Evolutionary conservation across 2,888 invertebrate species (phyloP), one percentile per base, ranked within the genome.

Genomic region (Deroplatys truncata): DNA sequence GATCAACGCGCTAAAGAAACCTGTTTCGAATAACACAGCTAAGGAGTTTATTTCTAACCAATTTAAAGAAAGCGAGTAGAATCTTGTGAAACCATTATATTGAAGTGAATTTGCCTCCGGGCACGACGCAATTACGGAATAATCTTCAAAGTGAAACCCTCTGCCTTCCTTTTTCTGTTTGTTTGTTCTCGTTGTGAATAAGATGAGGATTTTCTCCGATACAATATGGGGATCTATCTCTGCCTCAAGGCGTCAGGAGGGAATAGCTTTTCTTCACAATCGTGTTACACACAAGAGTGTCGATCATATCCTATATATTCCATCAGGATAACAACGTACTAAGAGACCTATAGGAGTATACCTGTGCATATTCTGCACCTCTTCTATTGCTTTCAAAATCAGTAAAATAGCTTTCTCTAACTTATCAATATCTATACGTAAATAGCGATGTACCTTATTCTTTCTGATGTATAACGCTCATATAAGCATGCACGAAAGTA

Each of bases 191-290:
- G 56, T 72, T 72, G 56, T 72, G 56, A 20, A 25, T 25, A 72
- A 72, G 56, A 72, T 72, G 56, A 72, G 56, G 56, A 72, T 72
- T 72, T 72, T 72, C 56, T 72, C 56, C 56, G 56, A 72, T 72
- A 72, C 56, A 72, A 72, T 72, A 72, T 72, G 20, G 56, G 56
- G 56, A 72, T 72, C 56, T 72, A 72, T 72, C 20, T 72, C 56
- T 72, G 56, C 56, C 56, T 72, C 20, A 72, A 72, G 56, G 56
- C 56, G 56, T 72, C 56, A 72, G 56, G 25, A 87, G 31, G 87
- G 82, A 87, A 82, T 87, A 82, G 82, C 35, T 31, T 87, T 87
- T 87, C 87, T 87, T 87, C 87, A 83, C 87, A 87, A 87, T 87
- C 87, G 87, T 83, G 87, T 87, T 87, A 87, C 87, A 87, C 87